A percentile compares a stretch with the other conserved stretches of the same genome.
Conservation (phyloP, 1,140 invertebrate genomes). For the Ceratina calcarata region DNA sequence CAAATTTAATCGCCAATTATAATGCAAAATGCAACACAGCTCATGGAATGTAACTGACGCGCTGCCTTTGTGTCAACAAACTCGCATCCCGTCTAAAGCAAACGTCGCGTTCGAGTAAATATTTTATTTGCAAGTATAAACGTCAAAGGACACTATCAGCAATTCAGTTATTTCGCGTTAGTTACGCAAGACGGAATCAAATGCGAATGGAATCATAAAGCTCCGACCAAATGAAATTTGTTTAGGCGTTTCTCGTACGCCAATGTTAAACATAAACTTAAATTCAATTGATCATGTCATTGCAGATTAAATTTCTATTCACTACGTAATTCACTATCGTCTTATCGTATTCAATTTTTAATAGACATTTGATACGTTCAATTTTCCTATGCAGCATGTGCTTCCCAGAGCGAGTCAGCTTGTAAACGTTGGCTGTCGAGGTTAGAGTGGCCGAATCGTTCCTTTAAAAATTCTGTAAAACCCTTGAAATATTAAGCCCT, state of each 20-base stretch:
- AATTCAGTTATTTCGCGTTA: not conserved
- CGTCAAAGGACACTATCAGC: not conserved
- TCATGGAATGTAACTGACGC: not conserved
- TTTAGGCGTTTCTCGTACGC: not conserved
- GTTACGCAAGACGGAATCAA: not conserved
- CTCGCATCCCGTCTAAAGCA: not conserved
- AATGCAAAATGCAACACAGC: not conserved
- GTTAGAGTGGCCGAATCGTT: conserved; percentile 1
- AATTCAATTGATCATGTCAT: too few species aligned
- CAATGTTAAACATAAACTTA: too few species aligned
- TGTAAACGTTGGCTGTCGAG: conserved; percentile 19
- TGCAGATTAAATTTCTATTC: too few species aligned
- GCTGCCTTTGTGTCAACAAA: not conserved
- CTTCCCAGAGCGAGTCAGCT: not conserved
- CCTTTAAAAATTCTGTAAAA: conserved; percentile 48
- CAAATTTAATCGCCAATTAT: not conserved
- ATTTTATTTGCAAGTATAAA: not conserved
- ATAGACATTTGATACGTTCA: too few species aligned
- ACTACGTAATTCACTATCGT: too few species aligned
- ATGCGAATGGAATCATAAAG: not conserved
- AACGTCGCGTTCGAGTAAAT: not conserved
- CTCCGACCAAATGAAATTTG: conserved; percentile 2
- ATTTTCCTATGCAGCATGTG: too few species aligned
- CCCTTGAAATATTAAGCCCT: conserved; percentile 51
- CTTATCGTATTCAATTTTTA: too few species aligned